Evolutionary conservation across 2,113 vertebrate genomes (phyloP).

Genomic region (Gnathonemus echidnorhynchus): DNA sequence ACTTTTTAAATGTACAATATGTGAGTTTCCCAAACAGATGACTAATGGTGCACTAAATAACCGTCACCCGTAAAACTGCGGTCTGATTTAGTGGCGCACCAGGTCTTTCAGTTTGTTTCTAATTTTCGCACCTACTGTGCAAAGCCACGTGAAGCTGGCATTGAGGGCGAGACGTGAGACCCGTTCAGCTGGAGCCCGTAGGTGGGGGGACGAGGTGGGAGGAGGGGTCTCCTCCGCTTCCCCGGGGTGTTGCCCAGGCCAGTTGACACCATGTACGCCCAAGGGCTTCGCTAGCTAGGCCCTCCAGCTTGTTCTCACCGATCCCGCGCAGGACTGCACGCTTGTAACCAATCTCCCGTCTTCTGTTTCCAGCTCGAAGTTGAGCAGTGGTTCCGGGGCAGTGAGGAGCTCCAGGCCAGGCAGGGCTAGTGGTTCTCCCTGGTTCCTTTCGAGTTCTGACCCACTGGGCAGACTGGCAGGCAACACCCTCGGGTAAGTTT

Average conservation of each 20-base stretch:
- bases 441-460: conserved; percentile 99
- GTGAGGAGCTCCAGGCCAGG: conserved; percentile 99
- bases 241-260: conserved; percentile 85
- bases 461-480: conserved; percentile 99
- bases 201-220: background rate
- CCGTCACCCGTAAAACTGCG: background rate
- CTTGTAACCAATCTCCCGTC: conserved; percentile 80
- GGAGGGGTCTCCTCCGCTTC: conserved; percentile 32
- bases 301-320: background rate
- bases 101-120: background rate
- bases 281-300: background rate
- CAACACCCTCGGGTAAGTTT: conserved; percentile 99
- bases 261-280: conserved; percentile 47
- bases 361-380: conserved; percentile 98
- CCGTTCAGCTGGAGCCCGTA: background rate
- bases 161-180: background rate
- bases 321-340: conserved; percentile 34
- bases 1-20: background rate
- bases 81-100: background rate
- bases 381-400: conserved; percentile 97
- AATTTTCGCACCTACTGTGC: background rate
- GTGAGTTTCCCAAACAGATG: background rate
- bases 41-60: background rate
- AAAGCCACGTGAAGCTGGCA: background rate
- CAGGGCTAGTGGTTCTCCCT: conserved; percentile 97